Evolutionary conservation across 2,797 vertebrate genomes (phyloP), one percentile per base, ranked within the genome.

Genomic region (Eulemur rubriventer): DNA sequence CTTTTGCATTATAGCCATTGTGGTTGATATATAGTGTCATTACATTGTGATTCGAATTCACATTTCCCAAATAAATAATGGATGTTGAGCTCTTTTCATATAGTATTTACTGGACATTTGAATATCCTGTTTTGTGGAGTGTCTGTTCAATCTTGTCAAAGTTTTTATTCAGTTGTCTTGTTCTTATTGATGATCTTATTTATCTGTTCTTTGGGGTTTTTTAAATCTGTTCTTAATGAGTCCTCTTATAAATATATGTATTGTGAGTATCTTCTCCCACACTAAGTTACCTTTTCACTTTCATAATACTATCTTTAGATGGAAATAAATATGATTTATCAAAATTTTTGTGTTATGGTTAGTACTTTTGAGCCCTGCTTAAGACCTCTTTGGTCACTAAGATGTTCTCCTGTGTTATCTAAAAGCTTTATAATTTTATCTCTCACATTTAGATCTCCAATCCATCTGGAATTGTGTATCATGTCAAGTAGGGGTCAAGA

Each of bases 291-390:
- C 16, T 83, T 72, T 87, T 88, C 20, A 63, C 9, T 73, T 48
- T 70, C 22, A 65, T n/a, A 94, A 84, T 41, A 2, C n/a, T 57
- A 67, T 48, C 17, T 89, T 75, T 38, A 26, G 17, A 46, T 33
- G n/a, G 88, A 95, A 73, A 78, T 10, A 95, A 89, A 33, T 50
- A 78, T 6, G 89, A 81, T 67, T 79, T 85, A 92, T 52, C 48
- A 41, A 89, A 48, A 35, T 75, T 50, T 87, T 46, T 33, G 52
- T 69, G 4, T 28, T 59, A 72, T 26, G 14, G 17, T 63, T 43
- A 67, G 1, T 80, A 70, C 9, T 69, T 67, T n/a, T 84, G 41
- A 78, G 41, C 69, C 38, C 55, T 80, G 24, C 43, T 52, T 72
- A 72, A 85, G 26, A 69, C 57, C 24, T 65, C 30, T 63, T 78